phyloP scores from a whole-genome alignment of 2,888 invertebrate genomes.

The Amphimallon solstitiale region DNA sequence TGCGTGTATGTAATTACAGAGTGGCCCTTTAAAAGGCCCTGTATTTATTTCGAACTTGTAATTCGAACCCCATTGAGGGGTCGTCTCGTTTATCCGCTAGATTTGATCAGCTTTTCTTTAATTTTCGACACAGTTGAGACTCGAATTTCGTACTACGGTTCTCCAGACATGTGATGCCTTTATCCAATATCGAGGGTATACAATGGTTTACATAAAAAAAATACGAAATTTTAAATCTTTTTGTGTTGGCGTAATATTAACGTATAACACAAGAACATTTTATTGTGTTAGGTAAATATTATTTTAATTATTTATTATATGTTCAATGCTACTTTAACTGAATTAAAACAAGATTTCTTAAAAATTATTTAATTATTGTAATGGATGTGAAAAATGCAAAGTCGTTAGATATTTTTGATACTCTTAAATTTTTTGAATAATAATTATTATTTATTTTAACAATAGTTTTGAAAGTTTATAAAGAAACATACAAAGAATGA shows the following conservation, averaged over 20 bases:
- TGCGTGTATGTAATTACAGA: conserved; percentile 31
- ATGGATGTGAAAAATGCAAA: no score
- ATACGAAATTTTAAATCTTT: conserved; percentile 18
- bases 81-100: conserved; percentile 59
- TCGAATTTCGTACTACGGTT: conserved; percentile 47
- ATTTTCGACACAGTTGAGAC: conserved; percentile 56
- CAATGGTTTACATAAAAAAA: conserved; percentile 13
- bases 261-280: background rate
- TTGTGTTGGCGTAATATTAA: conserved; percentile 10
- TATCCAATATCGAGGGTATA: background rate
- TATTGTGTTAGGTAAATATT: no score
- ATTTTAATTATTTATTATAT: no score
- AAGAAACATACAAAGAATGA: no score
- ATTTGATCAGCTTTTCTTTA: conserved; percentile 63
- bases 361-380: no score
- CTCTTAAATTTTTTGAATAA: no score
- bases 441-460: no score
- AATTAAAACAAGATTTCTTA: no score
- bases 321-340: no score
- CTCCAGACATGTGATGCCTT: conserved; percentile 29
- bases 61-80: conserved; percentile 41
- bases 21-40: conserved; percentile 35
- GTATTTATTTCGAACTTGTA: conserved; percentile 46
- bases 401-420: no score
- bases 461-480: no score